Evolutionary conservation across 2,888 invertebrate species (phyloP).

Genomic region (Saturnia japonica): DNA sequence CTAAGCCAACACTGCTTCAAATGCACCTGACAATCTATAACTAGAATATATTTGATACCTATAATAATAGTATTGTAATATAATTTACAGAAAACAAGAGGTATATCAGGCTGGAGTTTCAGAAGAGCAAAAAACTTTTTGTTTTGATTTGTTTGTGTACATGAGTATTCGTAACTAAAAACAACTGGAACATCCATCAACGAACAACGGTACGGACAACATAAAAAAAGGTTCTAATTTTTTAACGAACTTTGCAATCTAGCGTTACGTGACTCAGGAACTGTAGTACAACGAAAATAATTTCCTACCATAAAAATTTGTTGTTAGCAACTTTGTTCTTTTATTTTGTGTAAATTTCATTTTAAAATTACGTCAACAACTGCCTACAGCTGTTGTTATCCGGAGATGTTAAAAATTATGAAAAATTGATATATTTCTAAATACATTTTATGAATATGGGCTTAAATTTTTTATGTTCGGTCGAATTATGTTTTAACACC

Average conservation of each 20-base stretch:
- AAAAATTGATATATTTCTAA: too few relatives aligned
- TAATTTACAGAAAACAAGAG: neutral
- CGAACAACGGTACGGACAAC: conserved; percentile 16
- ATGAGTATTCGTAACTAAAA: neutral
- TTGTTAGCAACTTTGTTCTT: neutral
- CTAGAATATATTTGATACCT: neutral
- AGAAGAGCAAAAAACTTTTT: too few relatives aligned
- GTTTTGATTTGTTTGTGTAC: neutral
- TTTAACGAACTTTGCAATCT: conserved; percentile 34
- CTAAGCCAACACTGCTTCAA: too few relatives aligned
- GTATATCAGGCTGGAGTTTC: neutral
- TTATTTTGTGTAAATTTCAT: conserved; percentile 16
- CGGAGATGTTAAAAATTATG: neutral
- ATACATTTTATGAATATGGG: neutral
- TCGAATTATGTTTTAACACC: neutral
- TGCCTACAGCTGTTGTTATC: neutral
- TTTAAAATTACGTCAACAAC: neutral
- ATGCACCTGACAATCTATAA: neutral
- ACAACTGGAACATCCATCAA: conserved; percentile 16
- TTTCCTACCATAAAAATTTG: conserved; percentile 7
- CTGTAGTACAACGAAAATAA: conserved; percentile 9
- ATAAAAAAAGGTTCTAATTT: conserved; percentile 28
- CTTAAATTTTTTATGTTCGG: neutral
- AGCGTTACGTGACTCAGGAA: conserved; percentile 29
- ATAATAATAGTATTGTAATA: neutral